Evolutionary conservation across 2,113 vertebrate species (phyloP), one percentile per base, ranked within the genome.

Genomic region (Phalacrocorax carbo): DNA sequence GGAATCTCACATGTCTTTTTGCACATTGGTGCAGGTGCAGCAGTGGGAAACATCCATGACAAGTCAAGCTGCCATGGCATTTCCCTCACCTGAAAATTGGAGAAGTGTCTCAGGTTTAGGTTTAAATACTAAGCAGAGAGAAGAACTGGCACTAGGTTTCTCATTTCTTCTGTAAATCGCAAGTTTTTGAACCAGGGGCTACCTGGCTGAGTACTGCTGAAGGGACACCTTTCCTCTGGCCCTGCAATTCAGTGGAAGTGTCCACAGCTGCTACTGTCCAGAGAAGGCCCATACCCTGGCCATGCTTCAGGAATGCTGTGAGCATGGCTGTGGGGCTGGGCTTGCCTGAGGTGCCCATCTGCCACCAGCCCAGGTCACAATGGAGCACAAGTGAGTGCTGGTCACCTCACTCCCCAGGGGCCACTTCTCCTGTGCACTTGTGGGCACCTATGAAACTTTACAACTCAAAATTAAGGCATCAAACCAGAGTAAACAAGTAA

Each of bases 311-410:
- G n/a, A 91, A 52, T 36, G 54, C 18, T 52, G 29, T 11, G 17
- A 87, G 16, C 42, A 14, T 15, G 46, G 23, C 77, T 73, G 9
- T 16, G 61, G 54, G 12, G 11, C 12, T 9, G 5, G 69, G 17
- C 6, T 58, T 4, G 0, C 12, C 17, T 0, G 0, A 55, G 7
- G 4, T 49, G 19, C 9, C 44, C 9, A 4, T 36, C 40, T 72
- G 68, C 11, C 68, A 80, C n/a, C 52, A 69, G 36, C 9, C 30
- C 61, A 21, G 29, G 27, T 13, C 57, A n/a, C 0, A 0, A 36
- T 9, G 11, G 4, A 44, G 65, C 26, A 70, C 25, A 69, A 6
- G 10, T 12, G 22, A 55, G 10, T 55, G 29, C 15, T 64, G 15
- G n/a, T 29, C 22, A 32, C 29, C 15, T 77, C 40, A 16, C 10